phyloP scores from a whole-genome alignment of 1,140 invertebrate species.

The Drosophila novamexicana region DNA sequence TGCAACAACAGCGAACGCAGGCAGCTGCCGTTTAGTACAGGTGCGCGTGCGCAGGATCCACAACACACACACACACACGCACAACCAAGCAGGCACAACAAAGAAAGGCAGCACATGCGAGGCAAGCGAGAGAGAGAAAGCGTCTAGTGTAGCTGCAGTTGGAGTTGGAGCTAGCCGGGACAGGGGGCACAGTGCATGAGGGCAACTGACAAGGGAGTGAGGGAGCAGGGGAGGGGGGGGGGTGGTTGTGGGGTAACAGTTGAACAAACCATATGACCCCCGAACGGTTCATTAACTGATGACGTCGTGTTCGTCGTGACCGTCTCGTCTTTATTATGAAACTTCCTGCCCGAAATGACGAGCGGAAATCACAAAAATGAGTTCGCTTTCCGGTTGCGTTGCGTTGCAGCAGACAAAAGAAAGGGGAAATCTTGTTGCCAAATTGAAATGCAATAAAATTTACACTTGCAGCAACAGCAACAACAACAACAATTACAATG shows the following conservation, averaged over 20 bases:
- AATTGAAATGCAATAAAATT: constrained; percentile 80
- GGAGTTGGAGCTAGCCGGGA: not conserved
- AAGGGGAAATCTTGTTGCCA: constrained; percentile 66
- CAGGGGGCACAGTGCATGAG: not conserved
- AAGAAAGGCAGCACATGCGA: not conserved
- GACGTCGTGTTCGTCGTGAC: constrained; percentile 10
- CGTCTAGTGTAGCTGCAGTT: not conserved
- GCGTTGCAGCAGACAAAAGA: constrained; percentile 33
- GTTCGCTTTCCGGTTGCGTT: constrained; percentile 66
- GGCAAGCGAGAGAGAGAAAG: constrained; percentile 3
- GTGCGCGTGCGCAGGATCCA: constrained; percentile 61
- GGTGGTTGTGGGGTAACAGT: constrained; percentile 9
- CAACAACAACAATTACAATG: constrained; percentile 64
- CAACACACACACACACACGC: not conserved
- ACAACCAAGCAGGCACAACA: constrained; percentile 10
- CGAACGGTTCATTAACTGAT: constrained; percentile 9
- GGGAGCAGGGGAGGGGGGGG: not conserved
- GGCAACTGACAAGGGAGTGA: no score
- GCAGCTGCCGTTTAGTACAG: constrained; percentile 65
- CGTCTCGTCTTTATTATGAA: constrained; percentile 61
- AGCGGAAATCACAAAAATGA: constrained; percentile 79
- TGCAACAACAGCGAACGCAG: constrained; percentile 19
- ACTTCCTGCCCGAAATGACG: constrained; percentile 65
- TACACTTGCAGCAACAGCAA: constrained; percentile 59
- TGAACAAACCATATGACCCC: constrained; percentile 30